These are phyloP conservation scores for Probosciger aterrimus DNA, from an alignment of 2,113 vertebrate species.

Conservation along the genomic window DNA sequence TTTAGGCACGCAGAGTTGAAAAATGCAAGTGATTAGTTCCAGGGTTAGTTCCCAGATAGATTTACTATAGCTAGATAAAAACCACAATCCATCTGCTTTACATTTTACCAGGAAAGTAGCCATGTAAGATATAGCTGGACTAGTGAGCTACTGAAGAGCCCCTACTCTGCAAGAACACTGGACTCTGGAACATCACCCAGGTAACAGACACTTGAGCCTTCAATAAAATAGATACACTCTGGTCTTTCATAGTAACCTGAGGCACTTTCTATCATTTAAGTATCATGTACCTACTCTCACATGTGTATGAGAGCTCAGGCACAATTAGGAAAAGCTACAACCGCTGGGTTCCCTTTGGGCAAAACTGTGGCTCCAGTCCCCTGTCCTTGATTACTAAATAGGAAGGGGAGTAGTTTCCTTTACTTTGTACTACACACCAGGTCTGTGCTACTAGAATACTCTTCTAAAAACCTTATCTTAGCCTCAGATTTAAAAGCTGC, in stretches of 20 bases:
- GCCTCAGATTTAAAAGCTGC: not conserved
- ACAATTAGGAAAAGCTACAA: not conserved
- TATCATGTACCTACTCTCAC: not conserved
- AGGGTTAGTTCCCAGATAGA: not conserved
- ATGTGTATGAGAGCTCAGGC: not conserved
- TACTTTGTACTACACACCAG: not conserved
- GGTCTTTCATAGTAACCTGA: not conserved
- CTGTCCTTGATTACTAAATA: not conserved
- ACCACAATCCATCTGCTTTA: not conserved
- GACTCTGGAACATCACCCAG: not conserved
- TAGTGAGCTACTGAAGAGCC: not conserved
- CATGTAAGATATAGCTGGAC: not conserved
- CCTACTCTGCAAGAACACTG: not conserved
- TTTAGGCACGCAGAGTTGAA: constrained; percentile 6
- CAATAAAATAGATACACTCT: not conserved
- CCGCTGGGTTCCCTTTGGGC: not conserved
- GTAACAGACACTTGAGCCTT: not conserved
- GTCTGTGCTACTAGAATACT: not conserved
- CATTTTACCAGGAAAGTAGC: not conserved
- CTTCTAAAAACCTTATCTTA: not conserved
- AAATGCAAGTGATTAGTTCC: constrained; percentile 42
- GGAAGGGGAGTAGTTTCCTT: not conserved
- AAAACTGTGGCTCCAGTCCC: not conserved
- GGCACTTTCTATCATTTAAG: not conserved
- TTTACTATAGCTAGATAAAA: not conserved